A percentile compares a stretch with the other conserved stretches of the same genome.
Conservation (phyloP, 2,113 vertebrate species). For the Mormyrus iriodes region DNA sequence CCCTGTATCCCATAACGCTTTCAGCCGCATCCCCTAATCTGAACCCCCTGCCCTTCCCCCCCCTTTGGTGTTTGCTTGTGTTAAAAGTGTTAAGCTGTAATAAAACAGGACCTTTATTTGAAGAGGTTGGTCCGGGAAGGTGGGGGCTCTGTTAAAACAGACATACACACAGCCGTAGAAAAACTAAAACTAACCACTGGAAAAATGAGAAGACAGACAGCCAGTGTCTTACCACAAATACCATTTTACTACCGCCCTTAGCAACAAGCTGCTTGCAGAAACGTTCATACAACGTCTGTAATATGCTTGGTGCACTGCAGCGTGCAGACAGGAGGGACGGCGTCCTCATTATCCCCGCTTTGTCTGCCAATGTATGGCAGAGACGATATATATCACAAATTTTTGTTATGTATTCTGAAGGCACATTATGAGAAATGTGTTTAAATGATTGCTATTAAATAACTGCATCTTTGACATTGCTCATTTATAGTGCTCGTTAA, state of each 20-base stretch:
- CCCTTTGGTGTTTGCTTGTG: not conserved
- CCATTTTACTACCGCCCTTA: not conserved
- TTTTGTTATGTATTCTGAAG: not conserved
- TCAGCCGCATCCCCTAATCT: conserved; percentile 10
- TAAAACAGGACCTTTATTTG: conserved; percentile 53
- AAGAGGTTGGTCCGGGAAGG: conserved; percentile 48
- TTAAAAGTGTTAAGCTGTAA: conserved; percentile 39
- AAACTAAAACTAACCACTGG: not conserved
- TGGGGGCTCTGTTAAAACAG: conserved; percentile 53
- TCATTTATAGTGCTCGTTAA: not conserved
- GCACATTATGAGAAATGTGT: not conserved
- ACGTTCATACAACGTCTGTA: not conserved
- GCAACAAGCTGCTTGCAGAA: not conserved
- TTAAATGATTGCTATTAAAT: conserved; percentile 5
- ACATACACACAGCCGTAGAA: conserved; percentile 12
- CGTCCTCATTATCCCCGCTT: not conserved
- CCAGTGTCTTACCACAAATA: not conserved
- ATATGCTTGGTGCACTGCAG: not conserved
- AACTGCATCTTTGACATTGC: not conserved
- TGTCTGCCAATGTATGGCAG: not conserved
- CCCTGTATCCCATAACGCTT: conserved; percentile 25
- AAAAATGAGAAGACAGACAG: conserved; percentile 14
- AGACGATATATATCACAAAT: not conserved
- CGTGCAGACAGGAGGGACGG: not conserved
- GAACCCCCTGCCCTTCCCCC: conserved; percentile 1